phyloP scores from a whole-genome alignment of 2,797 vertebrate species.

The Cottoperca gobio region DNA sequence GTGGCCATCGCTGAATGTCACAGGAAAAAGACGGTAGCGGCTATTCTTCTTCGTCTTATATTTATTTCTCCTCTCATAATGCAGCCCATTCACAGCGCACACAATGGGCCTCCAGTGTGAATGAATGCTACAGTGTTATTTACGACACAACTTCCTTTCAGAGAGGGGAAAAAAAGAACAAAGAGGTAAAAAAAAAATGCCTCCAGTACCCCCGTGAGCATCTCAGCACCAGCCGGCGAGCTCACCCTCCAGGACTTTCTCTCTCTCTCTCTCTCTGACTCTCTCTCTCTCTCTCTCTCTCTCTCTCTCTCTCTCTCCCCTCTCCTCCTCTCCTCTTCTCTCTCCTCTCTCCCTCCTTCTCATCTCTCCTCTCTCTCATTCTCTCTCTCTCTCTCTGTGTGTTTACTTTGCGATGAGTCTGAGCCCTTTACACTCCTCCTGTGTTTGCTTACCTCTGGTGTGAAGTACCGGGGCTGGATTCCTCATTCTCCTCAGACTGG shows the following conservation, averaged over 20 bases:
- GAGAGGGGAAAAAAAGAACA: conserved; percentile 50
- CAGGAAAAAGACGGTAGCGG: conserved; percentile 58
- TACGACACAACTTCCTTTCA: conserved; percentile 77
- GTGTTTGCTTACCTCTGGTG: conserved; percentile 72
- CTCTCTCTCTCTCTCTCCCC: no score
- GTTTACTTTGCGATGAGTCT: conserved; percentile 62
- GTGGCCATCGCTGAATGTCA: conserved; percentile 37
- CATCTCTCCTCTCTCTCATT: no score
- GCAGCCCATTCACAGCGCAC: conserved; percentile 77
- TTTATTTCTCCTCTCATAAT: conserved; percentile 79
- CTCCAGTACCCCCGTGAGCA: conserved; percentile 57
- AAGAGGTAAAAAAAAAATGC: conserved; percentile 75
- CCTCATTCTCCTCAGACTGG: conserved; percentile 71
- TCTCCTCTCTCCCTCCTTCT: no score
- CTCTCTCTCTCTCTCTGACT: conserved; percentile 40
- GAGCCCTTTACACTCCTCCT: conserved; percentile 50
- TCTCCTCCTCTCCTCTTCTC: no score
- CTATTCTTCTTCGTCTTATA: conserved; percentile 72
- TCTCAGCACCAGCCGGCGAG: conserved; percentile 68
- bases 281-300: no score
- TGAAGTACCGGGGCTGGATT: conserved; percentile 71
- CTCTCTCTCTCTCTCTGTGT: conserved; percentile 47
- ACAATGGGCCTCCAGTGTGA: conserved; percentile 78
- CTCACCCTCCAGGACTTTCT: conserved; percentile 57
- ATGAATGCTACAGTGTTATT: conserved; percentile 80